A percentile compares a stretch with the other conserved stretches of the same genome.
phyloP scores from a whole-genome alignment of 2,888 invertebrate species.

The Tipula confusa region DNA sequence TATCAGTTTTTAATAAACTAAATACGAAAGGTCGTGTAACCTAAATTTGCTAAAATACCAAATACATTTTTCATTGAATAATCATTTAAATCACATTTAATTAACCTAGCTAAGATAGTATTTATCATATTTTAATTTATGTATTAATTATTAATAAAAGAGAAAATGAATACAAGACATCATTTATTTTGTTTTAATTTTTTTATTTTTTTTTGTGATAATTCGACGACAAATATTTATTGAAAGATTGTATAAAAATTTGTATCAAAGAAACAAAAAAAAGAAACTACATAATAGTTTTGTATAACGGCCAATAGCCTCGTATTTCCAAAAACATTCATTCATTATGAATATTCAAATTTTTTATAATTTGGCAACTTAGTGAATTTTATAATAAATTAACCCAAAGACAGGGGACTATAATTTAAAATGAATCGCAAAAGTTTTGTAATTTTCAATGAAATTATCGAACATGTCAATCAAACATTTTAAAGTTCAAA shows the following conservation, averaged over 20 bases:
- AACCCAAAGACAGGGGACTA: neutral
- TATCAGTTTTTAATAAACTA: neutral
- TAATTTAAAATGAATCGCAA: neutral
- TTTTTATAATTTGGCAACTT: neutral
- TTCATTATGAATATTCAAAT: neutral
- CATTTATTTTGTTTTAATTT: neutral
- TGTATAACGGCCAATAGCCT: neutral
- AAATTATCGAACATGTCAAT: neutral
- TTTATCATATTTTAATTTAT: neutral
- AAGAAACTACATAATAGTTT: neutral
- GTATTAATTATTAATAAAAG: slow-evolving; percentile 6
- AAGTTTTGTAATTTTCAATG: neutral
- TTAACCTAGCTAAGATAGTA: neutral
- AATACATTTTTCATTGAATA: neutral
- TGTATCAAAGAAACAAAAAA: neutral
- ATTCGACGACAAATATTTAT: neutral
- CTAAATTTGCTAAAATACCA: slow-evolving; percentile 3
- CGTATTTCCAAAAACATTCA: neutral
- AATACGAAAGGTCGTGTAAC: neutral
- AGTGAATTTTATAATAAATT: neutral
- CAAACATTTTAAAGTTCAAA: neutral
- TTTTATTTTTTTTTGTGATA: neutral
- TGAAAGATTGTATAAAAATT: neutral
- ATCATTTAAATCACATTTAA: neutral
- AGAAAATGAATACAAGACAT: slow-evolving; percentile 5